These are phyloP conservation scores for Spinibarbus caldwelli DNA, from an alignment of 2,797 vertebrate species.

Conservation along the genomic window DNA sequence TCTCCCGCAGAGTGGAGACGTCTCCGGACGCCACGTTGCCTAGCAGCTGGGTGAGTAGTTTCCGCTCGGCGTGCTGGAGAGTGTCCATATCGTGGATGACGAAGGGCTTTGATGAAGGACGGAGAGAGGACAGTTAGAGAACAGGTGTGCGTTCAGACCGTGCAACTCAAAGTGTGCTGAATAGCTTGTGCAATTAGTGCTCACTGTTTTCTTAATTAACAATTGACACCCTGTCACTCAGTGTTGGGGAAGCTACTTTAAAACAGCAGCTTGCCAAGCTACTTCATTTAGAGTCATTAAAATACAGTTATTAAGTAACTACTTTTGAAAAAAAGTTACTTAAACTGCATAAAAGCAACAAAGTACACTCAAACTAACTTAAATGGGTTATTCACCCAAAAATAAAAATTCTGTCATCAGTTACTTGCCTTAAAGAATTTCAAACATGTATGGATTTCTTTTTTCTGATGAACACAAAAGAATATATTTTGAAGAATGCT, in stretches of 20 bases:
- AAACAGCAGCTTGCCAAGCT: not conserved
- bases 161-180: not conserved
- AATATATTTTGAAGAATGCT: not conserved
- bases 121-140: constrained; percentile 1
- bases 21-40: constrained; percentile 64
- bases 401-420: not conserved
- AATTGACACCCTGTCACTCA: not conserved
- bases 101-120: constrained; percentile 80
- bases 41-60: constrained; percentile 84
- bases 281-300: not conserved
- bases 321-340: not conserved
- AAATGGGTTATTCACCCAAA: not conserved
- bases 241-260: not conserved
- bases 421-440: not conserved
- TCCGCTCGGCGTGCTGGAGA: constrained; percentile 90
- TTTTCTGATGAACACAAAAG: not conserved
- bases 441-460: not conserved
- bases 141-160: not conserved
- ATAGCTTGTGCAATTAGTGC: not conserved
- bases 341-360: too few relatives aligned
- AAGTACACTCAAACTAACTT: not conserved
- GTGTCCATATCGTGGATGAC: constrained; percentile 97
- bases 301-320: not conserved
- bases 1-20: constrained; percentile 77
- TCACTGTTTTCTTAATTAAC: not conserved